phyloP scores from a whole-genome alignment of 2,113 vertebrate species.

The Anolis carolinensis region DNA sequence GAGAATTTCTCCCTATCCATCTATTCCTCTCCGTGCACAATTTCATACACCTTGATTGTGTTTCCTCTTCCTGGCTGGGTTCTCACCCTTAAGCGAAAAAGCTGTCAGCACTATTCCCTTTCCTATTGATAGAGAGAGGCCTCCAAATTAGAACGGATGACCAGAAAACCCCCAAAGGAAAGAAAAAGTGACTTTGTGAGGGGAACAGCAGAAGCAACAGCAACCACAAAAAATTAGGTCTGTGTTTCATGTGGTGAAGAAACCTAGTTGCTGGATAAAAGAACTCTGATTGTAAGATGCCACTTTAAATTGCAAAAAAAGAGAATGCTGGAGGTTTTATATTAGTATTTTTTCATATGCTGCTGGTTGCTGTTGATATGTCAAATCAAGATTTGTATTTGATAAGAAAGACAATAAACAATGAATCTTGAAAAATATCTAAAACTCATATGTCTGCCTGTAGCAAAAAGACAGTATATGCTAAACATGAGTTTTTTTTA shows the following conservation, averaged over 20 bases:
- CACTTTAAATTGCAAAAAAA: neutral
- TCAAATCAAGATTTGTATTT: neutral
- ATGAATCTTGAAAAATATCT: no score
- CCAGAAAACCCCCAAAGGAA: neutral
- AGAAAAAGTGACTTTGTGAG: neutral
- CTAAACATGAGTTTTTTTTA: no score
- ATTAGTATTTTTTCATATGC: conserved; percentile 13
- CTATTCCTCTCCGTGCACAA: neutral
- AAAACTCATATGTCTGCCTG: no score
- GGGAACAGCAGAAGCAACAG: neutral
- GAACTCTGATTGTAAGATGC: accelerated
- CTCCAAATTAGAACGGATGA: neutral
- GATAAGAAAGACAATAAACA: neutral
- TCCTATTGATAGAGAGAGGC: neutral
- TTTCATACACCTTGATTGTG: neutral
- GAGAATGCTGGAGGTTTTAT: neutral
- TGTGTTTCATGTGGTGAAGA: neutral
- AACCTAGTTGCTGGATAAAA: neutral
- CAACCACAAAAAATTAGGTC: neutral
- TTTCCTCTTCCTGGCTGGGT: neutral
- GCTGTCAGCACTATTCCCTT: neutral
- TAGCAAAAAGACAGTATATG: no score
- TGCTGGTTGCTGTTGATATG: neutral
- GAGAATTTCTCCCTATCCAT: neutral
- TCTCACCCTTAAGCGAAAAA: neutral